Evolutionary conservation across 2,888 invertebrate species (phyloP).

Genomic region (Napeogenes sylphis): DNA sequence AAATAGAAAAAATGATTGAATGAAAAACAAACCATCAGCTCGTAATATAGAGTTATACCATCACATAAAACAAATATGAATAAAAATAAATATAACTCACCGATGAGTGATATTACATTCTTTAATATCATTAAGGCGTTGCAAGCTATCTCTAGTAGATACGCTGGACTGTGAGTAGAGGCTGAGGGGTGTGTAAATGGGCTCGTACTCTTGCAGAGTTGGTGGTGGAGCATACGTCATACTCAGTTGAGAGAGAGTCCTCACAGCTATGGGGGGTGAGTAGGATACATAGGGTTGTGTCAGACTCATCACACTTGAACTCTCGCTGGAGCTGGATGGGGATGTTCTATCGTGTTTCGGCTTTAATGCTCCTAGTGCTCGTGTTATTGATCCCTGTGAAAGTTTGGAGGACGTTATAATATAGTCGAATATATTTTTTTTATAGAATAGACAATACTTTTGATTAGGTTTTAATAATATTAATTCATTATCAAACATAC

Average conservation of each 20-base stretch:
- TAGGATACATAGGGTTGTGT: constrained; percentile 70
- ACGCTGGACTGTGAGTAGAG: constrained; percentile 71
- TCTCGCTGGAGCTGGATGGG: constrained; percentile 82
- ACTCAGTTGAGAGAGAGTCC: constrained; percentile 77
- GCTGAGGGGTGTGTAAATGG: constrained; percentile 69
- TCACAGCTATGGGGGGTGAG: constrained; percentile 74
- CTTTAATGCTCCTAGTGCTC: constrained; percentile 84
- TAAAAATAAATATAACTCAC: constrained; percentile 34
- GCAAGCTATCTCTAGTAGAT: constrained; percentile 68
- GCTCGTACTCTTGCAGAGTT: constrained; percentile 74
- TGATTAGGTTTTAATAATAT: too few relatives aligned
- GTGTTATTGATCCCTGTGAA: constrained; percentile 84
- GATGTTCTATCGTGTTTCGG: constrained; percentile 80
- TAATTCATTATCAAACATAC: too few relatives aligned
- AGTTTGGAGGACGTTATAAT: neutral
- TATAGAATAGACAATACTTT: too few relatives aligned
- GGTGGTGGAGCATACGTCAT: constrained; percentile 79
- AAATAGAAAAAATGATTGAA: neutral
- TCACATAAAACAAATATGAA: too few relatives aligned
- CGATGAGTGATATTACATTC: constrained; percentile 67
- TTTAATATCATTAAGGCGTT: constrained; percentile 69
- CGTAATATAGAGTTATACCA: too few relatives aligned
- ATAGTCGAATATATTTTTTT: neutral
- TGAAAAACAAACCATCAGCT: neutral
- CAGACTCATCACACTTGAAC: constrained; percentile 77